Evolutionary conservation across 2,797 vertebrate genomes (phyloP), one percentile per base, ranked within the genome.

Genomic region (Rhabdomys pumilio): DNA sequence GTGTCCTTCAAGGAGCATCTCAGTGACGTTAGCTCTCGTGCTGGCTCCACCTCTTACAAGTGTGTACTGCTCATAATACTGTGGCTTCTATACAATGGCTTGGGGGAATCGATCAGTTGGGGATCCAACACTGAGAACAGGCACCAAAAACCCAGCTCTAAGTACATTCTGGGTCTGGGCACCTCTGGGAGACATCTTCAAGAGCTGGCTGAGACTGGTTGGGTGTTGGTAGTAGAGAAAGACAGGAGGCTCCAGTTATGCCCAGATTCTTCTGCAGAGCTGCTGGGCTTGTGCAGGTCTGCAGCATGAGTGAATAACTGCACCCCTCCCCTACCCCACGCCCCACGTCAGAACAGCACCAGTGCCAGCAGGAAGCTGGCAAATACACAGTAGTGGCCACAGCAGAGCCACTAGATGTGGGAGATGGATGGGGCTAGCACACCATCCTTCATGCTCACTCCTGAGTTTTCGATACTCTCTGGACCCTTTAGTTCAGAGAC

Each of bases 261-360:
- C 26, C 17, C 41, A 41, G n/a, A 4, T 38, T 75, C 55, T 34
- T 29, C 47, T 8, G 2, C 9, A 38, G 29, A 72, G 20, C 15
- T 69, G 34, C 14, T 24, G 65, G 8, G 17, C 47, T 50, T 3
- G 1, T 0, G 0, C 5, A 55, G 10, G 29, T 90, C 50, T 79
- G n/a, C 13, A 2, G 6, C 3, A 20, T 24, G 22, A 59, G 55
- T 22, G 14, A 22, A 41, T 26, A 10, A 4, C 13, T 72, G 69
- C n/a, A 20, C 69, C 67, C 20, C 65, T n/a, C 26, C 55, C 26
- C 24, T 17, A 22, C 34, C 15, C 2, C 31, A 3, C 7, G 8
- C 4, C 2, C 50, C 17, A 2, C 12, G 3, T 29, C 14, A 80
- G 8, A 3, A 29, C 8, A 57, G 6, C 31, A 14, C 34, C 0